Percentiles rank a stretch among this genome's conserved stretches.
Conservation (phyloP, 2,113 vertebrate species). For the Vombatus ursinus region DNA sequence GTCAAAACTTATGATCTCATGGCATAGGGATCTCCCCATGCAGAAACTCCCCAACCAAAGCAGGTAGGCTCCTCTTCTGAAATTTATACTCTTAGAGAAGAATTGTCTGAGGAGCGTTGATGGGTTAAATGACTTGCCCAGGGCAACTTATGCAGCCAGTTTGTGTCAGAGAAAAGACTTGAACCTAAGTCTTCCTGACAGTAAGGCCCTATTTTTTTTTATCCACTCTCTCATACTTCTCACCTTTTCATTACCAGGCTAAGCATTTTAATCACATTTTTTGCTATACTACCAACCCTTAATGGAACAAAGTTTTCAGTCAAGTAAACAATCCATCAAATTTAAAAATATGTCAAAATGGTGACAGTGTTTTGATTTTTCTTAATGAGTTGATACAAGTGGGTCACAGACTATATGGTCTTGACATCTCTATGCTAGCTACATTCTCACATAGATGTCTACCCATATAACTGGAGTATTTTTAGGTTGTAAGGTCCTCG, state of each 20-base stretch:
- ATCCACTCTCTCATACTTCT: not conserved
- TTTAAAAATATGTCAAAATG: not conserved
- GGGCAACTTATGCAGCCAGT: not conserved
- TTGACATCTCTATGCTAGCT: not conserved
- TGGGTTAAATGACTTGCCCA: not conserved
- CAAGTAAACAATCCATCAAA: not conserved
- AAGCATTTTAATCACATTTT: not conserved
- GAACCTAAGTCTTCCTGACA: not conserved
- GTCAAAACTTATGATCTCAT: not conserved
- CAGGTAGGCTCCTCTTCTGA: not conserved
- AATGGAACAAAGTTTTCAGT: not conserved
- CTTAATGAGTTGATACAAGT: not conserved
- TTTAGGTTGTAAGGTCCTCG: not conserved
- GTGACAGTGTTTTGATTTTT: not conserved
- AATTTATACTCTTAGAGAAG: not conserved
- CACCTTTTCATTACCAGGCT: not conserved
- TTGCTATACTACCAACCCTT: not conserved
- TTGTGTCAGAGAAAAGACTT: not conserved
- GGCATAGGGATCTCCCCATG: not conserved
- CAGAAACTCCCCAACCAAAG: not conserved
- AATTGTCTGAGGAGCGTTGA: not conserved
- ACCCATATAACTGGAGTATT: not conserved
- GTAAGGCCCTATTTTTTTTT: not conserved
- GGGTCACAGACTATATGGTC: too few species aligned
- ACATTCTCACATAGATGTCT: not conserved